Base-by-base conservation (phyloP, 2,113 vertebrate species). In the Vulpes ferrilata region DNA sequence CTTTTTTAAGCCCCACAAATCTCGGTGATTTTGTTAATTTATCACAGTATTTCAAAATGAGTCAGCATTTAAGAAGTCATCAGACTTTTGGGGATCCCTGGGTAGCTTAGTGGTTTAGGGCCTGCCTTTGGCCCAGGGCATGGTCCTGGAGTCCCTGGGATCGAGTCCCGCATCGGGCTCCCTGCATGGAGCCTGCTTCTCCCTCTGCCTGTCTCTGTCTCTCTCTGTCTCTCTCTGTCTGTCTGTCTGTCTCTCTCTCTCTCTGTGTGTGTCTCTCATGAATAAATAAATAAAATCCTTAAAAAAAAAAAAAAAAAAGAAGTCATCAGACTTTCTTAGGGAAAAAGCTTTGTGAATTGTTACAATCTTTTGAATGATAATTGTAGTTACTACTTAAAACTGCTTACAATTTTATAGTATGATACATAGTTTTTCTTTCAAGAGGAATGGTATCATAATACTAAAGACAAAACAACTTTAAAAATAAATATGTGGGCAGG, bases 291-390 rank as follows among this genome's bases (percentile, higher is more conserved):
- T 43, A 43, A 43, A 43, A 43, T 43, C 43, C 43, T 43, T 43
- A 43, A 43, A 43, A 43, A 43, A 43, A 7, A 43, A 43, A 35
- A 43, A 43, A 43, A 43, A 43, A 43, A 76, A 35, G 1, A 76
- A 35, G 1, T 79, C 43, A 38, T 60, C 23, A 90, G 16, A 4
- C 17, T 78, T 51, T 51, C 25, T 84, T 55, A 8, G 53, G 38
- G 19, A 32, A 20, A 94, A 60, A 84, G 25, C 8, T 84, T 79
- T 67, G 78, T 43, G 88, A 96, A 89, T 67, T 71, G 2, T 11
- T 91, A 3, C 62, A 78, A 76, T 93, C 16, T 80, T 95, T 95
- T 88, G 17, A 94, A 32, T 55, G 64, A 55, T 38, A 65, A 53
- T 60, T 59, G 10, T 92, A n/a, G 30, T 55, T 55, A 57, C 57